These are phyloP conservation scores for Kradibia gibbosae DNA, from an alignment of 1,140 invertebrate genomes.

Conservation along the genomic window DNA sequence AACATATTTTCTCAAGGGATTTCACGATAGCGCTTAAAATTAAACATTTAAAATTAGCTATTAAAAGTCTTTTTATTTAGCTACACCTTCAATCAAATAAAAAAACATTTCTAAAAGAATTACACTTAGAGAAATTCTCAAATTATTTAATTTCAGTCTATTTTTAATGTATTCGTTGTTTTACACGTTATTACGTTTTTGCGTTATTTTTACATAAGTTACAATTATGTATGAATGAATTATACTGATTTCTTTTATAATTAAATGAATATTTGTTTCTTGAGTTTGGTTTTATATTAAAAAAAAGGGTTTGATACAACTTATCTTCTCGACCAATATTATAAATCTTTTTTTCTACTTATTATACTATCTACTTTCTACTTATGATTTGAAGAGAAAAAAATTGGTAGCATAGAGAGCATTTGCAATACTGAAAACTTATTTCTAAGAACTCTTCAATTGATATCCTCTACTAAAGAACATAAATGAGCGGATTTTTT, in stretches of 20 bases:
- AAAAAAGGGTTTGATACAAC: no score
- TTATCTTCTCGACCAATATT: constrained; percentile 1
- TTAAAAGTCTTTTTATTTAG: no score
- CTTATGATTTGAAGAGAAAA: constrained; percentile 32
- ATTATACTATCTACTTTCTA: no score
- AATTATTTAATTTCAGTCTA: neutral
- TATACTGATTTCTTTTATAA: no score
- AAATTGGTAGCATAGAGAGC: constrained; percentile 30
- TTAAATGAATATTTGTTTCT: no score
- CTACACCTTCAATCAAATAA: no score
- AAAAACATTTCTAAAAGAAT: neutral
- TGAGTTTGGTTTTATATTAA: no score
- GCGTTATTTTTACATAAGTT: no score
- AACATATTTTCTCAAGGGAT: neutral
- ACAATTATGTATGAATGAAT: no score
- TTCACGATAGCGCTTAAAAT: neutral
- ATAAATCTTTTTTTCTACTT: neutral
- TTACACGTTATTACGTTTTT: no score
- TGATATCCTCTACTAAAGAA: constrained; percentile 34
- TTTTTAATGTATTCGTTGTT: neutral
- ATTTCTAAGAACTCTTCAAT: constrained; percentile 26
- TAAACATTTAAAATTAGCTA: no score
- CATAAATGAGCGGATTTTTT: constrained; percentile 38
- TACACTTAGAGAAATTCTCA: neutral
- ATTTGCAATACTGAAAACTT: constrained; percentile 12